Percentiles rank a stretch among this genome's conserved stretches.
These are phyloP conservation scores for Callocephalon fimbriatum DNA, from an alignment of 2,113 vertebrate species.

Conservation along the genomic window DNA sequence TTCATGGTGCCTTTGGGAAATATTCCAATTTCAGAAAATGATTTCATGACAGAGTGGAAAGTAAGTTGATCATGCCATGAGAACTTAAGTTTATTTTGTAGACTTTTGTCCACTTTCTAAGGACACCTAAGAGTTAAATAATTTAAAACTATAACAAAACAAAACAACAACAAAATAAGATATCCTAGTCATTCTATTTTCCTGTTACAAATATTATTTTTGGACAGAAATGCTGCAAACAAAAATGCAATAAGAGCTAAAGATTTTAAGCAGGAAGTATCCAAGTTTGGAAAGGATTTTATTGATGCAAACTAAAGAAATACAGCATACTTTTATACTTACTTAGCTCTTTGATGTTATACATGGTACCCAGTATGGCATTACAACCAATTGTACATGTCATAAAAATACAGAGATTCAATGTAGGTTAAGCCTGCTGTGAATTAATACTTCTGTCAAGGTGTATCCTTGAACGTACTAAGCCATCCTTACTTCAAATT, in stretches of 20 bases:
- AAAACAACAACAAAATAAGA: neutral
- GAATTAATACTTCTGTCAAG: conserved; percentile 39
- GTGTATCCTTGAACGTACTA: neutral
- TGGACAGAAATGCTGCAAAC: conserved; percentile 49
- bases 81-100: conserved; percentile 30
- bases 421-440: neutral
- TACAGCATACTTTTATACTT: conserved; percentile 1
- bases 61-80: neutral
- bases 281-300: conserved; percentile 10
- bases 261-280: neutral
- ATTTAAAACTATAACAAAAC: neutral
- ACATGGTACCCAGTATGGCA: neutral
- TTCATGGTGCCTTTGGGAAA: neutral
- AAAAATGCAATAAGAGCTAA: neutral
- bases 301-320: neutral
- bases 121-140: neutral
- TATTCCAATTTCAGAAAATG: neutral
- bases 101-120: neutral
- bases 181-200: neutral
- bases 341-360: conserved; percentile 29
- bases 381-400: neutral
- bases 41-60: conserved; percentile 35
- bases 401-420: conserved; percentile 15
- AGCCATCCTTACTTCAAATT: neutral
- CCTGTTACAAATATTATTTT: conserved; percentile 31